phyloP scores from a whole-genome alignment of 2,113 vertebrate genomes.

The Pygoscelis antarcticus region DNA sequence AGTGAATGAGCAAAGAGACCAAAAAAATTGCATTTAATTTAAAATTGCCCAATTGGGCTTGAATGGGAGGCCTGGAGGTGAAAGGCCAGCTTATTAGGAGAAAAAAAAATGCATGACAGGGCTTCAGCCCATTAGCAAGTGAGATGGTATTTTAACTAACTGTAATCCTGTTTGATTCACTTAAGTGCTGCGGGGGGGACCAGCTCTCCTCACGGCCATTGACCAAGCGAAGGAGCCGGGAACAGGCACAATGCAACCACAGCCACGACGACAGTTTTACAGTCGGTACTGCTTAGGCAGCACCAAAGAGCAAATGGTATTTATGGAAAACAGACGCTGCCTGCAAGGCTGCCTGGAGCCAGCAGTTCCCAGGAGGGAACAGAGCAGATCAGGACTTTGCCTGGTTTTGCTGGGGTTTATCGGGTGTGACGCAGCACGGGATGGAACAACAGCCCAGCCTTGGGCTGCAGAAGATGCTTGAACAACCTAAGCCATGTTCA shows the following conservation, averaged over 20 bases:
- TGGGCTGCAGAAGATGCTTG: not conserved
- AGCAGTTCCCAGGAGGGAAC: not conserved
- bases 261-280: not conserved
- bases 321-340: not conserved
- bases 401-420: not conserved
- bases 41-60: constrained; percentile 42
- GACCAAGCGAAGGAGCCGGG: not conserved
- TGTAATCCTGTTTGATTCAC: not conserved
- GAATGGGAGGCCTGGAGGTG: constrained; percentile 42
- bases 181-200: not conserved
- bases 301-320: not conserved
- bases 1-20: constrained; percentile 3
- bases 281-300: not conserved
- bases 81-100: constrained; percentile 48
- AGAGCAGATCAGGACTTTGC: not conserved
- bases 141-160: constrained; percentile 17
- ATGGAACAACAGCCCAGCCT: not conserved
- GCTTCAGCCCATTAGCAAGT: not conserved
- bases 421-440: rapidly evolving
- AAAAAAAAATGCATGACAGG: not conserved
- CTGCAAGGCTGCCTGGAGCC: not conserved
- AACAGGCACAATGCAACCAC: not conserved
- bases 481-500: not conserved
- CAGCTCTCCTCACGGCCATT: not conserved
- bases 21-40: constrained; percentile 37